Percentiles rank a stretch among this genome's conserved stretches.
Conservation (phyloP, 1,140 invertebrate genomes). For the Cyclargus thomasi region DNA sequence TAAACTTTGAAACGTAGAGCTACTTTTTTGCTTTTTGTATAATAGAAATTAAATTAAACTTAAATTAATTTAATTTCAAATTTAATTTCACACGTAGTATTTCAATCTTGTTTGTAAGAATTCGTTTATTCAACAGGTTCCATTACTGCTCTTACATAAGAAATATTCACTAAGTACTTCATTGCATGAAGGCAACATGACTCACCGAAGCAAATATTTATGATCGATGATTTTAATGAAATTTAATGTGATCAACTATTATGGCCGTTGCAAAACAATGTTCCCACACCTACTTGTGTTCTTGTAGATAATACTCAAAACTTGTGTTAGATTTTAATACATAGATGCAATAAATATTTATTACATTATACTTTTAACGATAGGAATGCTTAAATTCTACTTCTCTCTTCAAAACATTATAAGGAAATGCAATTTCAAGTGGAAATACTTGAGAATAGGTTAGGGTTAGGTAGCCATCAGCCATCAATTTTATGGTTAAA, state of each 20-base stretch:
- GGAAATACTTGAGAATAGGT: too few relatives aligned
- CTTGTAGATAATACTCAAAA: background rate
- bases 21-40: too few relatives aligned
- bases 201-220: conserved; percentile 42
- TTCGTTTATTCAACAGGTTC: background rate
- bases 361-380: background rate
- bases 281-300: background rate
- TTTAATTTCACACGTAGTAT: too few relatives aligned
- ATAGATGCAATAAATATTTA: background rate
- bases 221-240: background rate
- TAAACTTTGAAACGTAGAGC: too few relatives aligned
- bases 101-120: background rate
- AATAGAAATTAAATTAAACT: too few relatives aligned
- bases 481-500: too few relatives aligned
- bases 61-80: too few relatives aligned
- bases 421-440: too few relatives aligned
- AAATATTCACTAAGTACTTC: background rate
- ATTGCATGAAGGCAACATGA: background rate
- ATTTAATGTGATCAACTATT: background rate
- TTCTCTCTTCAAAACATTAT: too few relatives aligned
- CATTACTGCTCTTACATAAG: background rate
- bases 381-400: too few relatives aligned
- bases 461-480: too few relatives aligned
- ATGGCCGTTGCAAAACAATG: background rate
- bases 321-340: background rate